Percentiles rank a stretch among this genome's conserved stretches.
These are phyloP conservation scores for Pyralis farinalis DNA, from an alignment of 2,888 invertebrate species.

Conservation along the genomic window DNA sequence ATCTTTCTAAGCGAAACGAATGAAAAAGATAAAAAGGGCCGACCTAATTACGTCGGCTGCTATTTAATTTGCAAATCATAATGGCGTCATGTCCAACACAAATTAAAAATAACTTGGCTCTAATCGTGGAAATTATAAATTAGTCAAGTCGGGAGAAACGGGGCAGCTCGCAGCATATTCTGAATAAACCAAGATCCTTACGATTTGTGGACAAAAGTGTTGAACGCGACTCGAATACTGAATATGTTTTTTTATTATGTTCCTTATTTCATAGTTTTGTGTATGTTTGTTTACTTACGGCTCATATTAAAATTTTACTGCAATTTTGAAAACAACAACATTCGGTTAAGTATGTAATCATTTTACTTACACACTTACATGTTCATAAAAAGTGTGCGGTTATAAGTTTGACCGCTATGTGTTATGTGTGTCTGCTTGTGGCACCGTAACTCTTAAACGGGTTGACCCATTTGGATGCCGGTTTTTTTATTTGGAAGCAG, in stretches of 20 bases:
- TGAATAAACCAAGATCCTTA: slow-evolving; percentile 43
- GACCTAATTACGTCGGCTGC: slow-evolving; percentile 6
- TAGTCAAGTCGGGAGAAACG: slow-evolving; percentile 28
- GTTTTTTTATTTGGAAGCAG: too few species aligned
- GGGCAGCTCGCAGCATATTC: slow-evolving; percentile 33
- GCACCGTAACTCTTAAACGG: too few species aligned
- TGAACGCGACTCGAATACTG: slow-evolving; percentile 49
- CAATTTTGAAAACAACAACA: too few species aligned
- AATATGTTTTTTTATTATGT: slow-evolving; percentile 49
- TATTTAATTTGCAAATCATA: slow-evolving; percentile 18
- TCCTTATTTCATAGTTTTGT: slow-evolving; percentile 18
- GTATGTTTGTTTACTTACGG: too few species aligned
- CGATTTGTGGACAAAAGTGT: slow-evolving; percentile 55
- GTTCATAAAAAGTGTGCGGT: too few species aligned
- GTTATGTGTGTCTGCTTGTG: too few species aligned
- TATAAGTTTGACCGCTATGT: too few species aligned
- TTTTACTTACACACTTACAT: too few species aligned
- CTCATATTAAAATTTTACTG: too few species aligned
- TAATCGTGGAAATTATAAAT: slow-evolving; percentile 49
- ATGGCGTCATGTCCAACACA: slow-evolving; percentile 22
- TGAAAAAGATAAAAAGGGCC: background rate
- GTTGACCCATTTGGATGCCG: too few species aligned
- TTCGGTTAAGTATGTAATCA: too few species aligned
- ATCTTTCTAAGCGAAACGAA: background rate
- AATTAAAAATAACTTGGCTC: slow-evolving; percentile 32